Evolutionary conservation across 2,797 vertebrate genomes (phyloP).

Genomic region (Chloroceryle inda): DNA sequence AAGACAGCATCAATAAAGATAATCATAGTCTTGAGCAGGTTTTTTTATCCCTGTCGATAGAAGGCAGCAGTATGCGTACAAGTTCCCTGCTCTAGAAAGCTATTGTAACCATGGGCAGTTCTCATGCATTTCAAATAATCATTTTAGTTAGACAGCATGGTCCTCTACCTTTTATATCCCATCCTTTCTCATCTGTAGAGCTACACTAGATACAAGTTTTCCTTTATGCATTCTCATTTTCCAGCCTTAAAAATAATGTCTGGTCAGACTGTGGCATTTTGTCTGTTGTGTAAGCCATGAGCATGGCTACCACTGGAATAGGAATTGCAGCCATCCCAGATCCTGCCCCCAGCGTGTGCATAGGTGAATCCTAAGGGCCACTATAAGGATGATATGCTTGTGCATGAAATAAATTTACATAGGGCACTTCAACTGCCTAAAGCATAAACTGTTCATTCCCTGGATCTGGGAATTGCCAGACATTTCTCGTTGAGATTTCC

Average conservation of each 20-base stretch:
- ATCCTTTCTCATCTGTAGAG: not conserved
- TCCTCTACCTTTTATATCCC: not conserved
- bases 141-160: not conserved
- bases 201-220: not conserved
- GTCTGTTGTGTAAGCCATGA: rapidly evolving
- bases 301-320: not conserved
- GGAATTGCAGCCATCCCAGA: not conserved
- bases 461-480: not conserved
- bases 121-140: not conserved
- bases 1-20: not conserved
- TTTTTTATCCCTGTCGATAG: not conserved
- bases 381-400: rapidly evolving
- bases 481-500: not conserved
- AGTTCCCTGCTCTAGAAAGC: not conserved
- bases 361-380: not conserved
- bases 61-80: not conserved
- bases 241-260: not conserved
- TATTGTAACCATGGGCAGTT: not conserved
- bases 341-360: not conserved
- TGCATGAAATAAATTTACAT: not conserved
- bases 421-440: not conserved
- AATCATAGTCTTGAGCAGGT: not conserved
- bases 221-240: not conserved
- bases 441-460: not conserved
- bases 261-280: not conserved